These are phyloP conservation scores for Cantharis flavilabris DNA, from an alignment of 2,888 invertebrate species.

Conservation along the genomic window DNA sequence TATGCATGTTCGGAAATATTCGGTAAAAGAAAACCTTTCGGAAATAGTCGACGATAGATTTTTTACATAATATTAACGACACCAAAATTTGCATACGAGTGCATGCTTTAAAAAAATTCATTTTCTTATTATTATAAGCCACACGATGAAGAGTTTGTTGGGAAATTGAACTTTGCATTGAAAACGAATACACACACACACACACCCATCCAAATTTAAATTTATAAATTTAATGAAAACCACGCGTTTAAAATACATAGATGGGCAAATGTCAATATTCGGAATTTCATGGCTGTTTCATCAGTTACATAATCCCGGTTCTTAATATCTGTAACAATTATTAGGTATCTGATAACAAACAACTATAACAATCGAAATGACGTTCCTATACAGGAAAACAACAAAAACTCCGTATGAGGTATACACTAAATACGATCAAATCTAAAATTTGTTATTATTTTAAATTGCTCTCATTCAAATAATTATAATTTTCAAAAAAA, in stretches of 20 bases:
- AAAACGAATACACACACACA: not conserved
- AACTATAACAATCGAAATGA: not conserved
- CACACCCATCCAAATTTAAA: not conserved
- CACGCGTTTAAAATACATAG: not conserved
- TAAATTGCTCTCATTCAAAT: not conserved
- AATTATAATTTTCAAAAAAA: not conserved
- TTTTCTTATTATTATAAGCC: not conserved
- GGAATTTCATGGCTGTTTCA: not conserved
- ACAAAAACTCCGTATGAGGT: not conserved
- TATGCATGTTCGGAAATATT: slow-evolving; percentile 47
- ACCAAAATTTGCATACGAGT: slow-evolving; percentile 52
- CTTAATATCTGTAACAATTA: not conserved
- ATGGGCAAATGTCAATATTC: not conserved
- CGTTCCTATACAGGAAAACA: not conserved
- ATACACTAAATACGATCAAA: not conserved
- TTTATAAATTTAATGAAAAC: not conserved
- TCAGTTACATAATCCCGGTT: not conserved
- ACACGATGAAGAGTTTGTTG: not conserved
- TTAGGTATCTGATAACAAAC: not conserved
- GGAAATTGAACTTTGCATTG: not conserved
- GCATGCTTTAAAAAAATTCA: not conserved
- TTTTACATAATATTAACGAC: slow-evolving; percentile 48
- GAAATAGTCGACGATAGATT: slow-evolving; percentile 50
- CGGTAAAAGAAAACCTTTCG: slow-evolving; percentile 41
- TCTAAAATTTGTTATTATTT: not conserved